Evolutionary conservation across 2,113 vertebrate genomes (phyloP), one percentile per base, ranked within the genome.

Genomic region (Cottus gobio): DNA sequence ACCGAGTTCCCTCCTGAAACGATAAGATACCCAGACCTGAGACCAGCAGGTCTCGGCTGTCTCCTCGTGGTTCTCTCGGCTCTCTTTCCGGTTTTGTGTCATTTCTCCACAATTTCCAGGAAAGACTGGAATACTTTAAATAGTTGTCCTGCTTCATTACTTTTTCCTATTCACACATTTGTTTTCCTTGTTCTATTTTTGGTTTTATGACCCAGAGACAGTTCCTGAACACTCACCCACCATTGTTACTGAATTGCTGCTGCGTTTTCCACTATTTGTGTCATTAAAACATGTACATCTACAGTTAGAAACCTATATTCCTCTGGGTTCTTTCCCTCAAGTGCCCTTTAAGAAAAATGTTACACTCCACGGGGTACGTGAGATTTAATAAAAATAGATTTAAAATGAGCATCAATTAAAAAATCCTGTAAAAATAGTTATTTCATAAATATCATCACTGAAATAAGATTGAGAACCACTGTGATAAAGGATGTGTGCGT

Each of bases 91-190:
- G 50, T 13, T 44, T 15, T 11, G 24, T 61, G 24, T 13, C 1
- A 65, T 46, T 2, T 62, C 30, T 50, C n/a, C 24, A 13, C 48
- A 20, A 16, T 58, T 74, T 83, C 48, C 76, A 76, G 83, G 75
- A 84, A 92, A 82, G 5, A 36, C 42, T 13, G 64, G 79, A 85
- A 81, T 37, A 66, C 52, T 46, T 65, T 44, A 85, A 87, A 89
- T 83, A 85, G 61, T 18, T 52, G 4, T 46, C 44, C 44, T 74
- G 34, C 30, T 24, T 36, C 31, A 37, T 22, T 57, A 18, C 31
- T 26, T 77, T 39, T 30, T 62, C 48, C 26, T n/a, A 58, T 28
- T 5, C 8, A 39, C 34, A 22, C 6, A 42, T 42, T 48, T 2
- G 1, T 31, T 48, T 58, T 67, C 4, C 22, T 3, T 2, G 67